Percentiles rank a stretch among this genome's conserved stretches.
Evolutionary conservation across 2,888 invertebrate species (phyloP).

Genomic region (Leptopilina syphax): DNA sequence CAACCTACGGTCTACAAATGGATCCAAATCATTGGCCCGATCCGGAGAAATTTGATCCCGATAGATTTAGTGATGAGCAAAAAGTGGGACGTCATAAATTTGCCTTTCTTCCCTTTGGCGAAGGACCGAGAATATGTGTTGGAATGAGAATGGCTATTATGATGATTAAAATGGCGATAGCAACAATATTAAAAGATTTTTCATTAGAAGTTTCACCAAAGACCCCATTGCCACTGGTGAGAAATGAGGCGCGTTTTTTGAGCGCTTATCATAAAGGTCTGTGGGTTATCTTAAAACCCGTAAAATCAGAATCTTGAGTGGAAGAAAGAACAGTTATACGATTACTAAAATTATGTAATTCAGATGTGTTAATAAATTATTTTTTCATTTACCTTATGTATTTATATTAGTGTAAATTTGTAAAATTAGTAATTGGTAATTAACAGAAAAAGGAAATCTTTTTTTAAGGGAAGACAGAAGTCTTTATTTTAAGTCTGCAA

Average conservation of each 20-base stretch:
- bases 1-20: conserved; percentile 53
- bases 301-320: not conserved
- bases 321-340: too few species aligned
- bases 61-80: conserved; percentile 59
- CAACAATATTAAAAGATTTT: conserved; percentile 56
- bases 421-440: too few species aligned
- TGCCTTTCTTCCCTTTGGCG: conserved; percentile 65
- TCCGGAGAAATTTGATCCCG: conserved; percentile 64
- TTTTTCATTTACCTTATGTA: too few species aligned
- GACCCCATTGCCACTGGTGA: conserved; percentile 58
- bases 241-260: not conserved
- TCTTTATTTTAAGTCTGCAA: too few species aligned
- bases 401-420: too few species aligned
- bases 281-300: conserved; percentile 57
- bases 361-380: too few species aligned
- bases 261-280: conserved; percentile 51
- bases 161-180: conserved; percentile 61
- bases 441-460: too few species aligned
- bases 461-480: too few species aligned
- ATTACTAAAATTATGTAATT: too few species aligned
- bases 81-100: conserved; percentile 57
- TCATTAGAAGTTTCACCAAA: conserved; percentile 59
- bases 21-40: conserved; percentile 63
- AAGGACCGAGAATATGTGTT: conserved; percentile 68
- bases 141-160: conserved; percentile 65